Percentiles rank a stretch among this genome's conserved stretches.
These are phyloP conservation scores for Drosophila kanekoi DNA, from an alignment of 2,888 invertebrate species.

Conservation along the genomic window DNA sequence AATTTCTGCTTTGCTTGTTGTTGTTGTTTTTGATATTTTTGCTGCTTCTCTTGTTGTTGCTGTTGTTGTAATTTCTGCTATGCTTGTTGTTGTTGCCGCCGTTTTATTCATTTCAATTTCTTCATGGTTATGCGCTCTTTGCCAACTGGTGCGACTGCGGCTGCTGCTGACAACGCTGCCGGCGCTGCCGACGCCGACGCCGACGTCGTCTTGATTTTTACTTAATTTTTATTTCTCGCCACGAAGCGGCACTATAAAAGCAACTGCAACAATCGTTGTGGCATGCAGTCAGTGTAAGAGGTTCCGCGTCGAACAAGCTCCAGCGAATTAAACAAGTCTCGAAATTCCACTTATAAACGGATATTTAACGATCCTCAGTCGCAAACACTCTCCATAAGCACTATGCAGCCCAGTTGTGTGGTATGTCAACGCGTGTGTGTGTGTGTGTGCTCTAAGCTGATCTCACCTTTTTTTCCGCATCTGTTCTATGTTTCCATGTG, in stretches of 20 bases:
- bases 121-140: constrained; percentile 81
- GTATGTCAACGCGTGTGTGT: constrained; percentile 66
- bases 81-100: constrained; percentile 30
- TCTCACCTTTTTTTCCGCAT: constrained; percentile 16
- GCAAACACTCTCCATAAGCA: constrained; percentile 38
- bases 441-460: constrained; percentile 11
- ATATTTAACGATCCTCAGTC: constrained; percentile 50
- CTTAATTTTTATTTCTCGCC: constrained; percentile 79
- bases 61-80: constrained; percentile 9
- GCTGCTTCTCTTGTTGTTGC: constrained; percentile 24
- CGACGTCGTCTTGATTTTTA: constrained; percentile 62
- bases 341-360: constrained; percentile 31
- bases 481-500: constrained; percentile 27
- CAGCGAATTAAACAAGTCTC: constrained; percentile 37
- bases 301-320: constrained; percentile 82
- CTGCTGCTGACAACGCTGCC: constrained; percentile 24
- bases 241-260: constrained; percentile 83
- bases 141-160: constrained; percentile 62
- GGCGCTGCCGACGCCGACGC: constrained; percentile 19
- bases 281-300: constrained; percentile 85
- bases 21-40: constrained; percentile 12
- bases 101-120: constrained; percentile 78
- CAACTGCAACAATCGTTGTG: constrained; percentile 83
- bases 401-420: constrained; percentile 84
- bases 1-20: constrained; percentile 16